These are phyloP conservation scores for Carollia perspicillata DNA, from an alignment of 2,113 vertebrate genomes.

Conservation along the genomic window DNA sequence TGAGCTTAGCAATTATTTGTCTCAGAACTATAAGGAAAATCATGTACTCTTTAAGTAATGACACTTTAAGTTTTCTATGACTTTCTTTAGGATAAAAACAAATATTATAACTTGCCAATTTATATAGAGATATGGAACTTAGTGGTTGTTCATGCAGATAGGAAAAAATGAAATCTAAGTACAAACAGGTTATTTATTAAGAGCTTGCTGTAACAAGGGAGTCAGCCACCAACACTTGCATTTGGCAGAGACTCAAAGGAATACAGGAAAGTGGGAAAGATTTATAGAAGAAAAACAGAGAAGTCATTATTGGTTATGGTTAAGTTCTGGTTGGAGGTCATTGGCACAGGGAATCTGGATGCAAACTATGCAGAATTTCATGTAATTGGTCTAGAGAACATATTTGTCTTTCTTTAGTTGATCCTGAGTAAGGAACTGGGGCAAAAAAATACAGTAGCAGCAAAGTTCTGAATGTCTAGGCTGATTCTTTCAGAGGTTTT, in stretches of 20 bases:
- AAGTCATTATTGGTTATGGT: background rate
- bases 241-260: constrained; percentile 1
- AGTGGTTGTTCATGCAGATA: constrained; percentile 25
- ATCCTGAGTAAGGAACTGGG: background rate
- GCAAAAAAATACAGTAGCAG: background rate
- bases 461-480: background rate
- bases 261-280: background rate
- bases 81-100: background rate
- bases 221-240: background rate
- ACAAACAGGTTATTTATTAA: background rate
- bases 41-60: background rate
- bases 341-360: background rate
- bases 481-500: background rate
- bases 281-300: background rate
- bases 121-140: background rate
- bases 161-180: constrained; percentile 24
- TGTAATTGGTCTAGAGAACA: background rate
- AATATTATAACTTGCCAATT: background rate
- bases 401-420: background rate
- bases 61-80: background rate
- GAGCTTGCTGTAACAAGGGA: background rate
- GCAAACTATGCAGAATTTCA: background rate
- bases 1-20: background rate
- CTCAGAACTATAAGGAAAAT: background rate
- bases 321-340: background rate